Percentiles rank a stretch among this genome's conserved stretches.
Evolutionary conservation across 2,113 vertebrate genomes (phyloP).

Genomic region (Neotoma lepida): DNA sequence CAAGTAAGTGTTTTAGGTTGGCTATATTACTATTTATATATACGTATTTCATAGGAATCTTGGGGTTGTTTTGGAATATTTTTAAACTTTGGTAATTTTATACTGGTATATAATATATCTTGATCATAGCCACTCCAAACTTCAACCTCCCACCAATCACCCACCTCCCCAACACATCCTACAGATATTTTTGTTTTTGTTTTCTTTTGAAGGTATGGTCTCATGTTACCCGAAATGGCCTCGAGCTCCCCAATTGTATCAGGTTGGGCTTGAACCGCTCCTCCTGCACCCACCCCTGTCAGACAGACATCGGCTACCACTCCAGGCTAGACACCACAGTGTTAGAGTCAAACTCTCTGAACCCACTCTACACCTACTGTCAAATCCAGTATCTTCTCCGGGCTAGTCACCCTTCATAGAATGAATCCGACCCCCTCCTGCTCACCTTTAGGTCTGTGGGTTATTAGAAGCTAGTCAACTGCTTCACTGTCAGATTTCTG

Average conservation of each 20-base stretch:
- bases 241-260: background rate
- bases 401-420: background rate
- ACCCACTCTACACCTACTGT: background rate
- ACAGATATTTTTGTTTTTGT: background rate
- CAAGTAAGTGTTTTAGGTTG: background rate
- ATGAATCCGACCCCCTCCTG: background rate
- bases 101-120: background rate
- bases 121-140: background rate
- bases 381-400: background rate
- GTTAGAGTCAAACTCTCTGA: background rate
- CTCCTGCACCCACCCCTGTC: no score
- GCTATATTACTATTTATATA: conserved; percentile 23
- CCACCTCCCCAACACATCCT: background rate
- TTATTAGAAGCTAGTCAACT: background rate
- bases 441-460: background rate
- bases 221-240: no score
- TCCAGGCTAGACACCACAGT: background rate
- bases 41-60: background rate
- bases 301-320: background rate
- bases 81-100: background rate
- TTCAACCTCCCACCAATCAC: background rate
- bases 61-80: background rate
- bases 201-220: background rate
- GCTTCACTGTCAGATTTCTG: background rate
- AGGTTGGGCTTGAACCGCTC: background rate